Percentiles rank a stretch among this genome's conserved stretches.
These are phyloP conservation scores for Acipenser transmontanus DNA, from an alignment of 2,797 vertebrate species.

Conservation along the genomic window DNA sequence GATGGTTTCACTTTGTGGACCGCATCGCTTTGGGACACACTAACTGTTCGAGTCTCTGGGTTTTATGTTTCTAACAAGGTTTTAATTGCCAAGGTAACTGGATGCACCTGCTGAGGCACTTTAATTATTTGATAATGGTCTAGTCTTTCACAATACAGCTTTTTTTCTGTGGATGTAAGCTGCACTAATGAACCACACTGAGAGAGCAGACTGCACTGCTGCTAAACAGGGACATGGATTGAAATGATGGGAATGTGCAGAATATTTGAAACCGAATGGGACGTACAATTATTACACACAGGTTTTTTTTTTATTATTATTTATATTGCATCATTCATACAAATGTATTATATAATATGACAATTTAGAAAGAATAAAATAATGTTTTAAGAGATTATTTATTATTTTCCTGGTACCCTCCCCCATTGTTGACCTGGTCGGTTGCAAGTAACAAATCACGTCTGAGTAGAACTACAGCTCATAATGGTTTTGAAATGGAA, in stretches of 20 bases:
- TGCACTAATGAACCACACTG: constrained; percentile 66
- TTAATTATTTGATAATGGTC: constrained; percentile 76
- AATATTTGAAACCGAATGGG: neutral
- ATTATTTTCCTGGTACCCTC: too few relatives aligned
- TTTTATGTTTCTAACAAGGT: constrained; percentile 82
- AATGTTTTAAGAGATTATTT: too few relatives aligned
- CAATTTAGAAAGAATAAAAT: too few relatives aligned
- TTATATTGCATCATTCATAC: too few relatives aligned
- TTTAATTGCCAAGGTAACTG: constrained; percentile 79
- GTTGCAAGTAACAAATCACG: too few relatives aligned
- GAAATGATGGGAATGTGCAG: constrained; percentile 50
- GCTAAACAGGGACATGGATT: constrained; percentile 48
- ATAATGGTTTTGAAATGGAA: too few relatives aligned
- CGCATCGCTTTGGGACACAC: constrained; percentile 71
- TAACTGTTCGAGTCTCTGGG: constrained; percentile 77
- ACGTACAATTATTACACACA: too few relatives aligned
- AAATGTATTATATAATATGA: too few relatives aligned
- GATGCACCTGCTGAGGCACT: constrained; percentile 70
- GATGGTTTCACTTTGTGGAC: constrained; percentile 77
- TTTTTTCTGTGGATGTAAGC: constrained; percentile 57
- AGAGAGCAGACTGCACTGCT: constrained; percentile 52
- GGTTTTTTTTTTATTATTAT: too few relatives aligned
- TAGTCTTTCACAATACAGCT: constrained; percentile 71
- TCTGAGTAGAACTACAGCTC: too few relatives aligned
- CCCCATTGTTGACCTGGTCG: too few relatives aligned